Conservation (phyloP, 2,797 vertebrate species). For the Hirundo rustica region DNA sequence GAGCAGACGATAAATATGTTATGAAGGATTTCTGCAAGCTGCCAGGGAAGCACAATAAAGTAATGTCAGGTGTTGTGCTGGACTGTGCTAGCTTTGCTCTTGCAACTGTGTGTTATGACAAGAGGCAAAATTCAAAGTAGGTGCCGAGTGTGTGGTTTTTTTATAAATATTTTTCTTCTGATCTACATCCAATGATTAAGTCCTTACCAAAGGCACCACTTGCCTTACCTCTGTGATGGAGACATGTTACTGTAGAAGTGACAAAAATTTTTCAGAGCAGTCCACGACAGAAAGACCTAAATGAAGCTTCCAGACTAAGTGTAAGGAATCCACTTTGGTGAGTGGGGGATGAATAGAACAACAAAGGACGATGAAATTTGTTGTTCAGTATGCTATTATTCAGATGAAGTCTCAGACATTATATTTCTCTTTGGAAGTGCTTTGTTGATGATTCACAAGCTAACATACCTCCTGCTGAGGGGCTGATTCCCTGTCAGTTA, state of each 20-base stretch:
- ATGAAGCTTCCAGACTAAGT: neutral
- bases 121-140: neutral
- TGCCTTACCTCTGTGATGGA: neutral
- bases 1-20: neutral
- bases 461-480: neutral
- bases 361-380: neutral
- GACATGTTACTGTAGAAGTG: fast-evolving
- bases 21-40: neutral
- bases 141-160: neutral
- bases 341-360: neutral
- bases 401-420: neutral
- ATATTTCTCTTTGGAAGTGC: neutral
- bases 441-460: neutral
- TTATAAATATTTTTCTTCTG: neutral
- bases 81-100: neutral
- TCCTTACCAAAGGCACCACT: neutral
- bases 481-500: neutral
- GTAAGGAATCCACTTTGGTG: neutral
- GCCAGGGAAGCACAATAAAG: neutral
- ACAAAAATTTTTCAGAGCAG: neutral
- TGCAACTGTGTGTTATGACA: neutral
- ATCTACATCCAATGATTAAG: neutral
- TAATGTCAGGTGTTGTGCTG: neutral
- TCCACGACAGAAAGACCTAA: neutral
- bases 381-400: neutral